phyloP scores from a whole-genome alignment of 2,888 invertebrate genomes.

The Kryphioiulus occultus region DNA sequence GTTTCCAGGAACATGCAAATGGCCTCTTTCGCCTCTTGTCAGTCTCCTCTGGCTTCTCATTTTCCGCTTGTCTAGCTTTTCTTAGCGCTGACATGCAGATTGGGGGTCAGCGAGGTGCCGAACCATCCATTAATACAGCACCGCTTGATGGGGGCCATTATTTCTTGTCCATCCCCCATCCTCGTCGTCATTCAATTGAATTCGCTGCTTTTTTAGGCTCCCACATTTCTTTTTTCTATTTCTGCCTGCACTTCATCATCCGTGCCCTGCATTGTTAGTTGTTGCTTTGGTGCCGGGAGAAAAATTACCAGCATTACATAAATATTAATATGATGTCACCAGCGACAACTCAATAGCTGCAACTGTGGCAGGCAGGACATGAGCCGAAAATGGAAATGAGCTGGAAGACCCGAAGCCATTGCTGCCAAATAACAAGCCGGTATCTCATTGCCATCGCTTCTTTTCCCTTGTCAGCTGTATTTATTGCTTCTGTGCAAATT shows the following conservation, averaged over 20 bases:
- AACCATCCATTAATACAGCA: constrained; percentile 32
- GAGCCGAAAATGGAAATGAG: neutral
- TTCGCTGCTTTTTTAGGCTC: neutral
- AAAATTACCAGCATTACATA: constrained; percentile 19
- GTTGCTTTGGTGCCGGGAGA: neutral
- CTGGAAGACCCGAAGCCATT: neutral
- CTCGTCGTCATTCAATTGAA: neutral
- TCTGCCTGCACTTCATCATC: constrained; percentile 33
- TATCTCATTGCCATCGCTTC: neutral
- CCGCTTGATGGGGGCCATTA: constrained; percentile 36
- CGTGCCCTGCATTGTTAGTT: neutral
- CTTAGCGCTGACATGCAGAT: constrained; percentile 12
- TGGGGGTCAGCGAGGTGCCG: constrained; percentile 19
- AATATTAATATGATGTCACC: constrained; percentile 26
- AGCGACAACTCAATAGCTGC: constrained; percentile 22
- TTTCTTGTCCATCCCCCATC: neutral
- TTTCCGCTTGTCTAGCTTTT: constrained; percentile 28
- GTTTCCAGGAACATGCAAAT: neutral
- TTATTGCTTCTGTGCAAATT: constrained; percentile 33
- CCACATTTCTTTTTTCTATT: neutral
- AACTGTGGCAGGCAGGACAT: neutral
- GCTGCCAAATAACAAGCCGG: neutral
- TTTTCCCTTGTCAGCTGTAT: neutral
- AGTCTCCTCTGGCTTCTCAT: constrained; percentile 20
- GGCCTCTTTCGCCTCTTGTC: constrained; percentile 1